Conservation (phyloP, 2,113 vertebrate species). For the Notarius lentiginosus region DNA sequence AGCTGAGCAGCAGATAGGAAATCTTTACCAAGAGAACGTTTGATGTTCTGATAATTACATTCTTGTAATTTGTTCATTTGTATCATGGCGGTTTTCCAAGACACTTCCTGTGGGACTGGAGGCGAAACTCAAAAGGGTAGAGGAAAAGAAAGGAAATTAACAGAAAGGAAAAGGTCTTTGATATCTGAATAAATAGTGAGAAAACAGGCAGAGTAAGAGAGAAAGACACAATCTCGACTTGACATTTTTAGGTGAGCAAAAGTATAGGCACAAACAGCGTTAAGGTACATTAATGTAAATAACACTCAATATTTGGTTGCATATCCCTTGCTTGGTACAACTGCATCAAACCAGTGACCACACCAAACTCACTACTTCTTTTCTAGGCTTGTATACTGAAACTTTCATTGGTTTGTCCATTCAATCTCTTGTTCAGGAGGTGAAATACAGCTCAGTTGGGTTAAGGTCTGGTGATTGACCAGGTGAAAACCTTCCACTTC, state of each 20-base stretch:
- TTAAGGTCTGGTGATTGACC: background rate
- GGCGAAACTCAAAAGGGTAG: slow-evolving; percentile 11
- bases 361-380: background rate
- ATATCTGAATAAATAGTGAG: slow-evolving; percentile 37
- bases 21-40: background rate
- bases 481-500: background rate
- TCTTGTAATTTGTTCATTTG: slow-evolving; percentile 19
- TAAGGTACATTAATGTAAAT: background rate
- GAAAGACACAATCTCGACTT: background rate
- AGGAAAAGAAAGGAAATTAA: background rate
- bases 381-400: background rate
- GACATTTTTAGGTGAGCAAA: background rate
- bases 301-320: background rate
- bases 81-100: background rate
- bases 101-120: slow-evolving; percentile 34
- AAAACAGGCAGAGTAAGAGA: slow-evolving; percentile 29
- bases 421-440: background rate
- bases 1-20: background rate
- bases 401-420: background rate
- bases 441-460: background rate
- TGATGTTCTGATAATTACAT: slow-evolving; percentile 31
- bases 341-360: background rate
- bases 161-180: slow-evolving; percentile 7
- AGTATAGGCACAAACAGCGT: background rate
- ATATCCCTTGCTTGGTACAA: background rate